Base-by-base conservation (phyloP, 2,888 invertebrate genomes). In the Synanthedon myopaeformis region DNA sequence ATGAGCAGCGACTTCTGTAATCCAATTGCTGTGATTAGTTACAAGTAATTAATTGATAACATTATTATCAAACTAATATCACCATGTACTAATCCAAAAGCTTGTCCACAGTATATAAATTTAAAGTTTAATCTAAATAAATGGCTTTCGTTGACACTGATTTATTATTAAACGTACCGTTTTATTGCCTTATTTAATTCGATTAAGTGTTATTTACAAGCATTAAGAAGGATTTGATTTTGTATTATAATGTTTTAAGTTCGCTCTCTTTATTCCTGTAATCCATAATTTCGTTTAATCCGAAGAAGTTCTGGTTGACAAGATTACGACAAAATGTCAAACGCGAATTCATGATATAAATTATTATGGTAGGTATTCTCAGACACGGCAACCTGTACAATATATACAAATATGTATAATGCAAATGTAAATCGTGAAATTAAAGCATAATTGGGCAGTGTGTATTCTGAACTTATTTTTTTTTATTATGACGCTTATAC, bases 121-220 rank as follows among this genome's bases (percentile, higher is more conserved):
- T 45, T 13, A 45, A 45, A 13, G 3, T 45, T 45, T 45, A 45
- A 45, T 45, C 45, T 12, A 13, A 45, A 45, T 45, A 13, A 45
- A 45, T 45, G 13, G 8, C 45, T 45, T 45, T 45, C 13, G 45
- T 45, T 45, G 45, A 45, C 45, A 45, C 41, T 57, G 55, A 57
- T 56, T 56, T 50, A 56, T 53, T 55, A 55, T 49, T 41, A n/a
- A 55, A 50, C 41, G 51, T 35, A 49, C 42, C 41, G 41, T 28
- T 55, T 54, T 54, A 56, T 51, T 54, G 45, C 53, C 51, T 52
- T 53, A 54, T 55, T 55, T 28, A 56, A 56, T 55, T 48, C 52
- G 56, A 58, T 59, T 58, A 52, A 57, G 54, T 14, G 52, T 58
- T n/a, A n/a, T 45, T n/a, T 45, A 45, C 14, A n/a, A 45, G 14